Evolutionary conservation across 2,797 vertebrate species (phyloP).

Genomic region (Coluber constrictor): DNA sequence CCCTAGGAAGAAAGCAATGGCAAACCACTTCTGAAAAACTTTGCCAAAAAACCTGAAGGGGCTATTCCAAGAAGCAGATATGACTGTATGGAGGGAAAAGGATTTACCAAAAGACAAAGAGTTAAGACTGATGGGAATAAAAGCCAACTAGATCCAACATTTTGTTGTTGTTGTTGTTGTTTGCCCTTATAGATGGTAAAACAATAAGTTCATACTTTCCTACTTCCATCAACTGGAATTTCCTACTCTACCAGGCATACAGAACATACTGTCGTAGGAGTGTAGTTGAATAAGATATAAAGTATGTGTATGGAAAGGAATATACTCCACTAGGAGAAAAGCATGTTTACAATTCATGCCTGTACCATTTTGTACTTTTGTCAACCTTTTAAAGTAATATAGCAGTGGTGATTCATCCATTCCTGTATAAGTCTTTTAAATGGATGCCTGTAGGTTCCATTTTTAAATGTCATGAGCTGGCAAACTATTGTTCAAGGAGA

Average conservation of each 20-base stretch:
- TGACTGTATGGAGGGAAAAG: not conserved
- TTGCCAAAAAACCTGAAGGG: not conserved
- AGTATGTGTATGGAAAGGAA: not conserved
- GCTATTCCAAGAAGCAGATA: not conserved
- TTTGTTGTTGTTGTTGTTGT: not conserved
- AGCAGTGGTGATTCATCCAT: not conserved
- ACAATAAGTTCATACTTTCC: not conserved
- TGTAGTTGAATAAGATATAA: not conserved
- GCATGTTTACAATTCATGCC: not conserved
- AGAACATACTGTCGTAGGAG: not conserved
- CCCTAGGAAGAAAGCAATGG: not conserved
- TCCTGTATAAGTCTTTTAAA: constrained; percentile 3
- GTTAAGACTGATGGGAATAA: not conserved
- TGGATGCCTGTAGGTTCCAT: not conserved
- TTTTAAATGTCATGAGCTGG: constrained; percentile 4
- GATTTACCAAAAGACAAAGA: not conserved
- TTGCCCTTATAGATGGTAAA: not conserved
- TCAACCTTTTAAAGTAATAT: not conserved
- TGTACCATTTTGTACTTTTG: not conserved
- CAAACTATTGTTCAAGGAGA: not conserved
- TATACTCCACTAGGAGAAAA: no score
- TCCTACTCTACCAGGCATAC: not conserved
- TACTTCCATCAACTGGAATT: not conserved
- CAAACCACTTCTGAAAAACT: not conserved
- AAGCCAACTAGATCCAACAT: not conserved